Evolutionary conservation across 2,888 invertebrate species (phyloP), one percentile per base, ranked within the genome.

Genomic region (Trichopoda pennipes): DNA sequence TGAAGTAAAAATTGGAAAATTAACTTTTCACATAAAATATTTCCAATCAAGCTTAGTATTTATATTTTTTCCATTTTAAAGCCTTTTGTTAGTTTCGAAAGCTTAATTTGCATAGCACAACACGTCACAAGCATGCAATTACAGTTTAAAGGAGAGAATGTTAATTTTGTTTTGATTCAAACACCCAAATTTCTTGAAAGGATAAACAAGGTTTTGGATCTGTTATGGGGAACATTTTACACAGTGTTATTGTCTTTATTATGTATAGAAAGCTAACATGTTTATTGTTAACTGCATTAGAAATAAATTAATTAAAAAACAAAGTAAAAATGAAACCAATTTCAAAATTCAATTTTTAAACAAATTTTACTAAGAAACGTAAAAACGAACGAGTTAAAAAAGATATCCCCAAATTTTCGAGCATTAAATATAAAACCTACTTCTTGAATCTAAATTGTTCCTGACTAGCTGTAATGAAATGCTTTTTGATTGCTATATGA

Each of bases 41-140:
- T 17, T 49, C 12, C 3, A 44, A 44, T 44, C 14, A 44, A 61
- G n/a, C n/a, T 61, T 16, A 44, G 63, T 47, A 19, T 12, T 47
- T 63, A 47, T 28, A 0, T 17, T 17, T 47, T 12, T 10, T 77
- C 56, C 55, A 60, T 60, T 60, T 21, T 38, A 28, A 56, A 58
- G 32, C 35, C 21, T 58, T 72, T 72, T 60, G 60, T 19, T 42
- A 51, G 60, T 72, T 72, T 51, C 3, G 21, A 51, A 60, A 23
- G 38, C 17, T 44, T 49, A 32, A 14, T 55, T 49, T 35, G 35
- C 19, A 35, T 60, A 51, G 32, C 35, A 74, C 51, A 76, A 79
- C 66, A 79, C 75, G 63, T 82, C 68, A 76, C 82, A 82, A 79
- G 79, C 82, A 82, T 82, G 82, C 82, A 82, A 23, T 66, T 61